These are phyloP conservation scores for Rhipidura dahli DNA, from an alignment of 2,113 vertebrate species.

Conservation along the genomic window DNA sequence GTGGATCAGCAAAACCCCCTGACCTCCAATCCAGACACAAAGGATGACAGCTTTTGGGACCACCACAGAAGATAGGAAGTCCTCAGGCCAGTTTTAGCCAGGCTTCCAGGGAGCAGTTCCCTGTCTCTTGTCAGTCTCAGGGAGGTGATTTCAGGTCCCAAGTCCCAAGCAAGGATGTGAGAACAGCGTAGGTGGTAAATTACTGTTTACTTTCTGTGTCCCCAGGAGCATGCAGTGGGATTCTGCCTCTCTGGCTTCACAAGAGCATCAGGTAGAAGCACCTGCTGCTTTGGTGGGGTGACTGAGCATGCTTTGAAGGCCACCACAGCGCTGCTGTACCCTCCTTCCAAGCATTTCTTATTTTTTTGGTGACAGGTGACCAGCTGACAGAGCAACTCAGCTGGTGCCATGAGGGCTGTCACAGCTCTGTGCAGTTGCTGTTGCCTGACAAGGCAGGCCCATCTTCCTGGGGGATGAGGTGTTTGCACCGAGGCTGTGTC, in stretches of 20 bases:
- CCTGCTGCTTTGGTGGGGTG: not conserved
- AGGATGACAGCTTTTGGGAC: not conserved
- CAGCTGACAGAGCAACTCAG: not conserved
- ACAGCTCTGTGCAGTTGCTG: not conserved
- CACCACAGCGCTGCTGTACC: not conserved
- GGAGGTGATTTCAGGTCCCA: not conserved
- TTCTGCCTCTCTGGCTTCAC: not conserved
- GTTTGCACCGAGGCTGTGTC: not conserved
- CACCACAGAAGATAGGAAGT: not conserved
- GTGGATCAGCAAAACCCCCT: not conserved
- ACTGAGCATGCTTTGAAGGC: accelerated
- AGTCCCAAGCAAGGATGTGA: not conserved
- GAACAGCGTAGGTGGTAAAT: conserved; percentile 9
- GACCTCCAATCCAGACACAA: not conserved
- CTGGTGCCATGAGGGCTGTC: not conserved
- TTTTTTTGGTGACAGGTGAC: not conserved
- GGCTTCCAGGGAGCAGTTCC: not conserved
- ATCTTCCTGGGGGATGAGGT: not conserved
- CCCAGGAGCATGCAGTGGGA: not conserved
- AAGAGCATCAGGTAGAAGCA: not conserved
- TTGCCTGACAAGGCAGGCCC: not conserved
- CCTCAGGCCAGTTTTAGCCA: not conserved
- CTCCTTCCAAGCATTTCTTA: not conserved
- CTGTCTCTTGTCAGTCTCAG: not conserved
- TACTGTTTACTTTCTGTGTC: not conserved